A percentile compares a stretch with the other conserved stretches of the same genome.
phyloP scores from a whole-genome alignment of 2,888 invertebrate species.

The Pandemis heparana region DNA sequence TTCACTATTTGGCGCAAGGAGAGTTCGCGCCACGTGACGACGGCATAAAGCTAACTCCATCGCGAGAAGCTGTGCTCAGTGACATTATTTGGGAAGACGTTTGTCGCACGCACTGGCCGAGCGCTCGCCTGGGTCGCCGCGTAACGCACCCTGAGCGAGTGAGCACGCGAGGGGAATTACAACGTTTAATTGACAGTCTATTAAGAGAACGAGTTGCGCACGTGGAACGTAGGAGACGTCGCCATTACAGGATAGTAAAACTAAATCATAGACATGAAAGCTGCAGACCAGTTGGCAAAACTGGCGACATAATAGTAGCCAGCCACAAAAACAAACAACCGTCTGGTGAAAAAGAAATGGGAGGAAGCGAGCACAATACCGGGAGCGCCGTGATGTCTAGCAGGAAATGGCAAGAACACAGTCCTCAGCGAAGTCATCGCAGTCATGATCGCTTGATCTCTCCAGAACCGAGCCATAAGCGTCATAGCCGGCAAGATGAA shows the following conservation, averaged over 20 bases:
- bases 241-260: constrained; percentile 80
- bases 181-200: constrained; percentile 75
- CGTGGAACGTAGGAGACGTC: constrained; percentile 74
- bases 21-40: constrained; percentile 82
- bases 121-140: constrained; percentile 71
- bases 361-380: constrained; percentile 62
- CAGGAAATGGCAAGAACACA: constrained; percentile 56
- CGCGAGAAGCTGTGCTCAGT: constrained; percentile 79
- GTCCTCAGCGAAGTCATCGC: constrained; percentile 56
- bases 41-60: constrained; percentile 79
- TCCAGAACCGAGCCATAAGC: constrained; percentile 55
- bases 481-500: constrained; percentile 59
- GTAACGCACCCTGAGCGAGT: constrained; percentile 66
- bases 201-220: constrained; percentile 77
- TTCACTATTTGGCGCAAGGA: constrained; percentile 81
- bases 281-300: constrained; percentile 74
- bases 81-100: constrained; percentile 83
- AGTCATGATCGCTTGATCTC: constrained; percentile 64
- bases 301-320: constrained; percentile 80
- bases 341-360: constrained; percentile 58
- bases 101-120: constrained; percentile 81
- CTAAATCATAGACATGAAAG: constrained; percentile 77
- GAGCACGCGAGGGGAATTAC: constrained; percentile 71
- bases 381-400: constrained; percentile 59
- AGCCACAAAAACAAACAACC: constrained; percentile 73